Base-by-base conservation (phyloP, 2,888 invertebrate genomes). In the Psylliodes chrysocephalus region DNA sequence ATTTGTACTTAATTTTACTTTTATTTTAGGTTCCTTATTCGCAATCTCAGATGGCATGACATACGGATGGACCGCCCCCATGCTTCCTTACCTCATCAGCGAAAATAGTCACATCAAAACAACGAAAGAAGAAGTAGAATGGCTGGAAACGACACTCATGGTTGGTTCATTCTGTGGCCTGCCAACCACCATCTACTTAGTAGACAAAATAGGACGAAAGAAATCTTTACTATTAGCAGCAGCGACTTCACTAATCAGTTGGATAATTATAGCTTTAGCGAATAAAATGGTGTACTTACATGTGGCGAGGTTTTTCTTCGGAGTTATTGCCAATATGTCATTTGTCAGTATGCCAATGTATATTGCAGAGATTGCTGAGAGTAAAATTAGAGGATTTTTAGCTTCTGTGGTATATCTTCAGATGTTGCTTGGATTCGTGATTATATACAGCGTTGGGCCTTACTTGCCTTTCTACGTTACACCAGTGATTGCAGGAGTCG, bases 41-140 rank as follows among this genome's bases (percentile, higher is more conserved):
- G 81, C 81, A 4, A 76, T 82, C 19, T 79, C 80, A 1, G 82
- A 82, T 76, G 82, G 82, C 4, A 81, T 82, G 78, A 78, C 79
- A 54, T 82, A 81, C 52, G 81, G 79, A 14, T 82, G 81, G 81
- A 78, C 81, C 8, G 78, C 81, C 0, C 81, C 82, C 1, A 75
- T 79, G 22, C 73, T 81, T 4, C 81, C 81, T 1, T 73, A 81
- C n/a, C 73, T 82, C 6, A 60, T 76, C 56, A 69, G 73, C 10
- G 68, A 70, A 1, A 71, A 75, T 28, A 73, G 75, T 6, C 81
- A 81, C 30, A 77, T 81, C 3, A 55, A 64, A 52, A 79, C 81
- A 46, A 69, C 72, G 3, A 65, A 67, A 59, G 59, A 62, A 44
- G 74, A 75, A 47, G 73, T 71, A 7, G 72, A 69, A 18, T 76